Base-by-base conservation (phyloP, 2,113 vertebrate species). In the Neoarius graeffei region DNA sequence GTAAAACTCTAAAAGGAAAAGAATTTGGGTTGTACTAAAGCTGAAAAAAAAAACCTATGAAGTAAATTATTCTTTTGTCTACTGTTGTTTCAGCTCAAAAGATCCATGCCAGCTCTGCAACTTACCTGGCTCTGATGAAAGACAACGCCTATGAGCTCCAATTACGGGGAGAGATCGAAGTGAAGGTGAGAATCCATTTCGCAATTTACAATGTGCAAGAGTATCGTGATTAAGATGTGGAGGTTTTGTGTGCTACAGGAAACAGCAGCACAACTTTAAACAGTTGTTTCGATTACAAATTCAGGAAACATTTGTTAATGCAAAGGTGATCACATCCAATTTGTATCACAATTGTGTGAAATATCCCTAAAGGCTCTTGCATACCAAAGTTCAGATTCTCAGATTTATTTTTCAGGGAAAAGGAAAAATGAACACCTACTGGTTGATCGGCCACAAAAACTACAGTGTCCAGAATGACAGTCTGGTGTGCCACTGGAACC, bases 381-480 rank as follows among this genome's bases (percentile, higher is more conserved):
- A 13, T 50, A 3, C 42, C 42, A 76, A 5, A n/a, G 52, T 54
- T 81, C 7, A 81, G 57, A 60, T 42, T 60, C 80, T 82, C 27
- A 1, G 80, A 81, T 71, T 88, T 42, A 14, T 77, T 85, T 42
- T 85, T 27, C 91, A 97, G 96, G 97, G 97, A 59, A 98, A 97
- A 94, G 97, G 97, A 6, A 96, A 94, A 91, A 97, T 98, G 97
- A 96, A 95, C 91, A 98, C 97, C 0, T 97, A 98, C 85, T 98
- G 97, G 97, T 93, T 98, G 48, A 84, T 97, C 2, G 96, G 97
- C 48, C 96, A 97, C 90, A 97, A 96, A 92, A 97, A 97, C 93
- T 97, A 97, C 93, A 96, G 97, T 0, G 93, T 98, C 56, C 97
- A 97, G 92, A 98, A 98, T 0, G 96, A 97, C 96, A 98, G 97